Evolutionary conservation across 2,113 vertebrate genomes (phyloP).

Genomic region (Heterochromis multidens): DNA sequence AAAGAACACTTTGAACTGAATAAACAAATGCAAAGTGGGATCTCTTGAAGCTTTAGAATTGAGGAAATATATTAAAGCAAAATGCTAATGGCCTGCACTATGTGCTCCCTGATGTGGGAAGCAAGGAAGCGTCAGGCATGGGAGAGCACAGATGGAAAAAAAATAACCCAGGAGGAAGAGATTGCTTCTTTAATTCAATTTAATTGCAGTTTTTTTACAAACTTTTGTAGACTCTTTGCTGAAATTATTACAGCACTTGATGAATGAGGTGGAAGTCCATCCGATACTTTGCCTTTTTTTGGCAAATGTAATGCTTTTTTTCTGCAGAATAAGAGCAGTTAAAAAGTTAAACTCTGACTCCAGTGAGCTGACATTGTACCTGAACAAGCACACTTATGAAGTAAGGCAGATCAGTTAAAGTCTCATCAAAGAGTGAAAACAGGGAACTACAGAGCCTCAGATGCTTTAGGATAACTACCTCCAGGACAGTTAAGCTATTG

Average conservation of each 20-base stretch:
- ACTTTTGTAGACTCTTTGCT: slow-evolving; percentile 5
- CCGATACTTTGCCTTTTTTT: background rate
- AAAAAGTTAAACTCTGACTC: background rate
- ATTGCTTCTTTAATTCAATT: slow-evolving; percentile 48
- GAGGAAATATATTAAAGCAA: slow-evolving; percentile 56
- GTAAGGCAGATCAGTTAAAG: background rate
- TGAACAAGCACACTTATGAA: background rate
- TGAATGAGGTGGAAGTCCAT: slow-evolving; percentile 33
- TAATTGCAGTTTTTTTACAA: background rate
- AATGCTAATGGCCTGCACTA: slow-evolving; percentile 57
- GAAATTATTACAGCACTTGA: slow-evolving; percentile 20
- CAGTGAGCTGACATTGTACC: background rate
- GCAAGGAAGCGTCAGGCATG: slow-evolving; percentile 26
- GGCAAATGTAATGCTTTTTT: background rate
- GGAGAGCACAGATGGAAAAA: background rate
- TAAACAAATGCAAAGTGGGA: slow-evolving; percentile 66
- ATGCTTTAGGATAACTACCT: background rate
- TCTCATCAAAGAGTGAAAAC: slow-evolving; percentile 2
- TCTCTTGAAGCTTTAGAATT: slow-evolving; percentile 55
- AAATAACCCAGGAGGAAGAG: slow-evolving; percentile 25
- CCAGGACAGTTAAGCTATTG: background rate
- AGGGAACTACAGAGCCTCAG: background rate
- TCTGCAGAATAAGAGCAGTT: background rate
- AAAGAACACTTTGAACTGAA: slow-evolving; percentile 62
- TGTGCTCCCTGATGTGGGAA: background rate